Evolutionary conservation across 2,797 vertebrate species (phyloP).

Genomic region (Lacerta bilineata): DNA sequence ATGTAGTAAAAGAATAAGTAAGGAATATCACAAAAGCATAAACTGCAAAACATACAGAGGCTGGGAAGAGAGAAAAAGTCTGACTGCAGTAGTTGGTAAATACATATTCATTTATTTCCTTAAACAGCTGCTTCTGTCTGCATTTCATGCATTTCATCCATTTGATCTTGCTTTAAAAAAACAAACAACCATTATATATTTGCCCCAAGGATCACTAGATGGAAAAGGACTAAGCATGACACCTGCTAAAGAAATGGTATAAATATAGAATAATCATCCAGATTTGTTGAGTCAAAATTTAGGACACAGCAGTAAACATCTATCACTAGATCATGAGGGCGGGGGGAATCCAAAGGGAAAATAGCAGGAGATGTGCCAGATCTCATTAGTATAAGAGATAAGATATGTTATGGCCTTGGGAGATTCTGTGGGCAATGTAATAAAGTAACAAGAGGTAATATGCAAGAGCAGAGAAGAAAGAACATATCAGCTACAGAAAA

Average conservation of each 20-base stretch:
- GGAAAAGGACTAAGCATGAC: slow-evolving; percentile 28
- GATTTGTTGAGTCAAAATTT: slow-evolving; percentile 39
- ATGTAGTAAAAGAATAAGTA: too few relatives aligned
- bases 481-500: background rate
- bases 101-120: slow-evolving; percentile 58
- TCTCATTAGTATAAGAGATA: slow-evolving; percentile 3
- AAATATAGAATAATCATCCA: slow-evolving; percentile 50
- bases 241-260: slow-evolving; percentile 54
- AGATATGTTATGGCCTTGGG: background rate
- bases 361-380: background rate
- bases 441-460: background rate
- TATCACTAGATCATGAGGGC: background rate
- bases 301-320: slow-evolving; percentile 41
- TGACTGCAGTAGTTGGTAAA: background rate
- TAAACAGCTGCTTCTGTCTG: slow-evolving; percentile 38
- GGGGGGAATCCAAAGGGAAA: slow-evolving; percentile 38
- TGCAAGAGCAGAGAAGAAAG: background rate
- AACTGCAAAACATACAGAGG: background rate
- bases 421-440: background rate
- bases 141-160: slow-evolving; percentile 60
- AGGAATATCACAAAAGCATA: too few relatives aligned
- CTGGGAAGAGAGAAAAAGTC: slow-evolving; percentile 26
- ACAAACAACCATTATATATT: slow-evolving; percentile 27
- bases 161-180: slow-evolving; percentile 26
- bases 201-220: slow-evolving; percentile 14